Conservation (phyloP, 2,113 vertebrate species). For the Ibidorhyncha struthersii region DNA sequence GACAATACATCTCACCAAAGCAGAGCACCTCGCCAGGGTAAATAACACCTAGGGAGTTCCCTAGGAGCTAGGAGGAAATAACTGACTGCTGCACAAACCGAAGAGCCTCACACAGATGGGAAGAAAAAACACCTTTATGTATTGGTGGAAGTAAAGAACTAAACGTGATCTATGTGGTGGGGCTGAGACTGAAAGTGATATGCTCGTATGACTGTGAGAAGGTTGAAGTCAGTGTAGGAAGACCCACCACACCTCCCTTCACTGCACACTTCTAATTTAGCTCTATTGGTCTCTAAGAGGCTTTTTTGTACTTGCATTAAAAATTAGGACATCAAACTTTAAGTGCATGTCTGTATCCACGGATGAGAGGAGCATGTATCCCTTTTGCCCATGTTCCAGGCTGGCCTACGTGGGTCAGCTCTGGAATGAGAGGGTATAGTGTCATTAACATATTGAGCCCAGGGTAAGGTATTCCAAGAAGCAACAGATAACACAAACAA, state of each 20-base stretch:
- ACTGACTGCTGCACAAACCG: background rate
- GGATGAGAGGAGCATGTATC: background rate
- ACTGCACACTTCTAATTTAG: background rate
- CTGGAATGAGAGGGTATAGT: background rate
- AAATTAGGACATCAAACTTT: background rate
- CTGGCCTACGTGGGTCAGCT: background rate
- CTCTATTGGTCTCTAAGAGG: background rate
- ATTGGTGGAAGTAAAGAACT: background rate
- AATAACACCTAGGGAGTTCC: background rate
- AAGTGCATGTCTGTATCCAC: fast-evolving
- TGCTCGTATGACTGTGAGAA: background rate
- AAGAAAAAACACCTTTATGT: background rate
- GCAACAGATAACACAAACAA: background rate
- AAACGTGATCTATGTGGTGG: background rate
- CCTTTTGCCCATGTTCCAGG: background rate
- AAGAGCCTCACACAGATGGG: background rate
- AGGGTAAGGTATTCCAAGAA: background rate
- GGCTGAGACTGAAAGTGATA: background rate
- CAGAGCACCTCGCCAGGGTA: background rate
- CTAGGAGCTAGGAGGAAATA: background rate
- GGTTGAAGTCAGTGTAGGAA: background rate
- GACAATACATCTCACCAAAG: background rate
- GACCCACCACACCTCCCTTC: no score
- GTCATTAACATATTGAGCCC: background rate
- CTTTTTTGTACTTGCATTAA: background rate